Conservation (phyloP, 2,888 invertebrate species). For the Miltochrista miniata region DNA sequence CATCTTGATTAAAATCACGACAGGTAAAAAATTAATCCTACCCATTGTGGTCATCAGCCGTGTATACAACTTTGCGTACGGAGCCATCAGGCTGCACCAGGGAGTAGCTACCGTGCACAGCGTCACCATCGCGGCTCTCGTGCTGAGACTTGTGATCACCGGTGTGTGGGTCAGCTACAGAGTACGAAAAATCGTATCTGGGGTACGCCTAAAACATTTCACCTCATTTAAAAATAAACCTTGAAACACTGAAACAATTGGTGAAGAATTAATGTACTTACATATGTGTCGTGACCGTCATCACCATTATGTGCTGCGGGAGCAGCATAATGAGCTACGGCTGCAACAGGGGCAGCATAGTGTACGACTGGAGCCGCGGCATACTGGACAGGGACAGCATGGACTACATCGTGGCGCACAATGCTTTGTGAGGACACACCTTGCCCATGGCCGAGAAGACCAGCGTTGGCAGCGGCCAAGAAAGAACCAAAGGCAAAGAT, state of each 20-base stretch:
- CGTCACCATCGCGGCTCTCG: constrained; percentile 67
- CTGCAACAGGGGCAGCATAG: constrained; percentile 16
- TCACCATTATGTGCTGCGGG: constrained; percentile 17
- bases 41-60: constrained; percentile 78
- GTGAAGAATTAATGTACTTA: neutral
- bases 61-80: constrained; percentile 78
- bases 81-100: constrained; percentile 80
- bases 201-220: constrained; percentile 61
- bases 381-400: constrained; percentile 27
- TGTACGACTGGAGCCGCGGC: constrained; percentile 25
- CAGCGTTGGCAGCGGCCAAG: constrained; percentile 38
- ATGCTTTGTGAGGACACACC: constrained; percentile 59
- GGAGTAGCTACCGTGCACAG: constrained; percentile 76
- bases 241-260: neutral
- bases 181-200: constrained; percentile 80
- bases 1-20: no score
- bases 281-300: neutral
- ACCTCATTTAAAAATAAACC: neutral
- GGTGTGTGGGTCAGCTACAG: constrained; percentile 84
- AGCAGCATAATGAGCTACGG: constrained; percentile 12
- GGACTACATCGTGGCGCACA: constrained; percentile 45
- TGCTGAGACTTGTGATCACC: constrained; percentile 84
- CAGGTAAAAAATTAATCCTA: constrained; percentile 38
- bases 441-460: constrained; percentile 49
- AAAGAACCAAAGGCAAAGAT: constrained; percentile 41